A percentile compares a stretch with the other conserved stretches of the same genome.
These are phyloP conservation scores for Sarcophaga carnaria DNA, from an alignment of 2,888 invertebrate genomes.

Conservation along the genomic window DNA sequence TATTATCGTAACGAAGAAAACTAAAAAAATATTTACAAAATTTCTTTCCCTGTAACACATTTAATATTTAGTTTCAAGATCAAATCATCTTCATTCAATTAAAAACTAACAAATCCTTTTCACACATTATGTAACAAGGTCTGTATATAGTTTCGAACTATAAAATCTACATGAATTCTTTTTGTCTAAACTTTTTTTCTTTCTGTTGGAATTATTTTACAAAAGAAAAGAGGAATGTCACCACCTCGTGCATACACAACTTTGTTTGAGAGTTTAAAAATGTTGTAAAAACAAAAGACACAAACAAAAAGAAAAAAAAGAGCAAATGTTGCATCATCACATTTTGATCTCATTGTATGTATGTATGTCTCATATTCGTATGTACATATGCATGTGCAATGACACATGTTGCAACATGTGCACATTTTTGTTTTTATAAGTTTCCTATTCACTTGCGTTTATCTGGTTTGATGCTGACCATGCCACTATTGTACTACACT, in stretches of 20 bases:
- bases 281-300: slow-evolving; percentile 16
- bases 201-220: background rate
- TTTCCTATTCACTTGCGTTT: slow-evolving; percentile 5
- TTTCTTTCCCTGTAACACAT: no score
- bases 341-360: background rate
- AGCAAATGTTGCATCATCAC: slow-evolving; percentile 25
- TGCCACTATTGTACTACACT: slow-evolving; percentile 24
- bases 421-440: slow-evolving; percentile 14
- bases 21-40: no score
- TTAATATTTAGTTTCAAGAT: background rate
- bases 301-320: background rate
- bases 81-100: background rate
- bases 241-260: background rate
- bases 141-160: background rate
- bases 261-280: background rate
- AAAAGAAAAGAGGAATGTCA: background rate
- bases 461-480: slow-evolving; percentile 40
- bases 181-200: background rate
- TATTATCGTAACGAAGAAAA: no score
- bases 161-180: background rate
- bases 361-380: background rate
- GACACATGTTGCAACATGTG: slow-evolving; percentile 44
- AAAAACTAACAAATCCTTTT: background rate
- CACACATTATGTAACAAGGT: background rate
- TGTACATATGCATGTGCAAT: background rate